Evolutionary conservation across 2,888 invertebrate genomes (phyloP).

Genomic region (Dryobota labecula): DNA sequence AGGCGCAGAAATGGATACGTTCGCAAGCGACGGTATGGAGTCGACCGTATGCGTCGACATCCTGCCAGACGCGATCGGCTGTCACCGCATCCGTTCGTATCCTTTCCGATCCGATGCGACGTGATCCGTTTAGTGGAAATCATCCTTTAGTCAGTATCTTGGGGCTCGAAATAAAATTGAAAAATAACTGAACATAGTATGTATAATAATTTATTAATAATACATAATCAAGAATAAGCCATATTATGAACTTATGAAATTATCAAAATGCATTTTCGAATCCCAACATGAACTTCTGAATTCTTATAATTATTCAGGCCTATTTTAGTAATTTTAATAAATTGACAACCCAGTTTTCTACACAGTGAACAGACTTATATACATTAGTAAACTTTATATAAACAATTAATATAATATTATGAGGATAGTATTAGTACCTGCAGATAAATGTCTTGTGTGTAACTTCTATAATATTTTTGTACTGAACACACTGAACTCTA

Average conservation of each 20-base stretch:
- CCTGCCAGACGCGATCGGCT: too few species aligned
- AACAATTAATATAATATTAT: too few species aligned
- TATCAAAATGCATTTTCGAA: not conserved
- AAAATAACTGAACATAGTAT: not conserved
- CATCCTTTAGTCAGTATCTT: too few species aligned
- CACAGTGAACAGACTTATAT: conserved; percentile 10
- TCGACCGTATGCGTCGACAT: too few species aligned
- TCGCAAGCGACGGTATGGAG: too few species aligned
- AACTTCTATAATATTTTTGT: conserved; percentile 60
- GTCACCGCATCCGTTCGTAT: too few species aligned
- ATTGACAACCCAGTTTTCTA: not conserved
- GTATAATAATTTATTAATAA: too few species aligned
- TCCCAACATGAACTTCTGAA: conserved; percentile 5
- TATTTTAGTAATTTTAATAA: not conserved
- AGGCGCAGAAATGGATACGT: too few species aligned
- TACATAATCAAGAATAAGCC: not conserved
- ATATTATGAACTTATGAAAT: not conserved
- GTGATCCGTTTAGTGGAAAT: too few species aligned
- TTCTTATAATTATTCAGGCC: not conserved
- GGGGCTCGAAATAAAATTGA: too few species aligned
- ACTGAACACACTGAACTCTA: too few species aligned
- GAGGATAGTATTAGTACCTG: conserved; percentile 51
- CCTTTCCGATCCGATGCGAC: too few species aligned
- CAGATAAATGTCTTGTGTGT: conserved; percentile 49
- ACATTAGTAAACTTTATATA: conserved; percentile 11